Evolutionary conservation across 2,797 vertebrate genomes (phyloP).

Genomic region (Galagoides demidoff): DNA sequence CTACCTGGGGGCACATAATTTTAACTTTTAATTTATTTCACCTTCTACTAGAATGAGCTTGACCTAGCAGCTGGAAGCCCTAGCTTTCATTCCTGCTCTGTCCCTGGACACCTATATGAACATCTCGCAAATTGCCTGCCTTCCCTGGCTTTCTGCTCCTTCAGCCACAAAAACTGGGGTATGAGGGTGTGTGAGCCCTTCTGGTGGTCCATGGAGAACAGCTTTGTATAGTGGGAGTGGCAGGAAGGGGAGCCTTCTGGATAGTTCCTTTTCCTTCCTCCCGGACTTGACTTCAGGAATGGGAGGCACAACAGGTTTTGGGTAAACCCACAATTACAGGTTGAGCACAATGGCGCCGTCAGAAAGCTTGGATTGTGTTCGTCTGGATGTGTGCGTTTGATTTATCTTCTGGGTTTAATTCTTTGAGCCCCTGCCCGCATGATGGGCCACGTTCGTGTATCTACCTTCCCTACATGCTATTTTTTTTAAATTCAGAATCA

Average conservation of each 20-base stretch:
- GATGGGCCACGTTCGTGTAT: background rate
- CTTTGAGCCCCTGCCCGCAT: background rate
- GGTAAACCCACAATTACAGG: background rate
- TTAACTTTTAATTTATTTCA: background rate
- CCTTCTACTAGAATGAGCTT: background rate
- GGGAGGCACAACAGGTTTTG: background rate
- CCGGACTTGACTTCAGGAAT: background rate
- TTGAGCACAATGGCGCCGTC: background rate
- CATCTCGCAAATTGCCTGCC: background rate
- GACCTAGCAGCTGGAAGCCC: background rate
- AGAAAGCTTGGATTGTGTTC: background rate
- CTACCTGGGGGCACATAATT: background rate
- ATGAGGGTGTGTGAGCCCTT: background rate
- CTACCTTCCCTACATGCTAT: background rate
- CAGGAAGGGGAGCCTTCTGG: background rate
- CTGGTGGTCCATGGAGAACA: background rate
- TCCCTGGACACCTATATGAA: background rate
- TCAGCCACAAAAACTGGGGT: background rate
- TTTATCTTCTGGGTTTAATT: background rate
- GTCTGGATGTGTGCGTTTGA: background rate
- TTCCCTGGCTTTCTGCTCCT: background rate
- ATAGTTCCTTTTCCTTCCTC: background rate
- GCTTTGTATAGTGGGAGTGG: background rate
- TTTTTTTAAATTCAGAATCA: conserved; percentile 89
- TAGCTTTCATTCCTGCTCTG: background rate